phyloP scores from a whole-genome alignment of 2,888 invertebrate species.

The Bhutanitis thaidina region DNA sequence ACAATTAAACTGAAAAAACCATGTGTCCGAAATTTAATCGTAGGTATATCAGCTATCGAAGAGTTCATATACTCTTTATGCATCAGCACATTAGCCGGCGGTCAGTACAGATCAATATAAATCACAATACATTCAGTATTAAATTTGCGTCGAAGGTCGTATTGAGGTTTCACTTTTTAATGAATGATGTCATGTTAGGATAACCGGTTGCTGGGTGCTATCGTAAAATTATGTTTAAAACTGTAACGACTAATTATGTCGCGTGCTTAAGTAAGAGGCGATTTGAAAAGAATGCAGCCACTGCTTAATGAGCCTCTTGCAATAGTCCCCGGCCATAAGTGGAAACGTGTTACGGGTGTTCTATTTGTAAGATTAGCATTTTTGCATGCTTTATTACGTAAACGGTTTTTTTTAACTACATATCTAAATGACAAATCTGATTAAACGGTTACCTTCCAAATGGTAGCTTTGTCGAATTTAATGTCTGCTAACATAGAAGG shows the following conservation, averaged over 20 bases:
- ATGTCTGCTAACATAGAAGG: too few species aligned
- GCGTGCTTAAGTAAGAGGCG: conserved; percentile 18
- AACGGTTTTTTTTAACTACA: too few species aligned
- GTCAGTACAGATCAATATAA: too few species aligned
- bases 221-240: conserved; percentile 8
- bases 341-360: conserved; percentile 11
- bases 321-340: conserved; percentile 13
- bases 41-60: too few species aligned
- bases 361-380: conserved; percentile 3
- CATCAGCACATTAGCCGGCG: too few species aligned
- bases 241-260: conserved; percentile 16
- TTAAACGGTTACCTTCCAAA: too few species aligned
- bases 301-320: conserved; percentile 10
- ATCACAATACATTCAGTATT: not conserved
- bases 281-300: conserved; percentile 19
- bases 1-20: too few species aligned
- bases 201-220: not conserved
- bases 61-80: too few species aligned
- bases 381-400: not conserved
- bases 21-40: too few species aligned
- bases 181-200: conserved; percentile 1
- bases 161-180: conserved; percentile 3
- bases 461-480: too few species aligned
- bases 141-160: conserved; percentile 6
- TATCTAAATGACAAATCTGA: too few species aligned